A percentile compares a stretch with the other conserved stretches of the same genome.
Conservation (phyloP, 2,888 invertebrate species). For the Cryptus viduatorius region DNA sequence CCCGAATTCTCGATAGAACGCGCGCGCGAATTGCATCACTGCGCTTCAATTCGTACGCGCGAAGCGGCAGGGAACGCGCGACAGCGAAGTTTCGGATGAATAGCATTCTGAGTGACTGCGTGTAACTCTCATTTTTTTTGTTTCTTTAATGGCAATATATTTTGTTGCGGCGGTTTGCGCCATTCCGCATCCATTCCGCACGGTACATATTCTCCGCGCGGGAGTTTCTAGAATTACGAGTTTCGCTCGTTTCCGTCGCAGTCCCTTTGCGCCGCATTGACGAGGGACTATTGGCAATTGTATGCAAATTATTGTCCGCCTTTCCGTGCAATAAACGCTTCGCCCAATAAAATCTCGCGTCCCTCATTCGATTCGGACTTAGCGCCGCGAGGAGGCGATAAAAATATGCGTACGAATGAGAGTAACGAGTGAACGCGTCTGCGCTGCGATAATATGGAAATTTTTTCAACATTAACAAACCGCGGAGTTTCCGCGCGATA, state of each 20-base stretch:
- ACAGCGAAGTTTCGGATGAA: slow-evolving; percentile 4
- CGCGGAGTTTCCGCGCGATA: slow-evolving; percentile 49
- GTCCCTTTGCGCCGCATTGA: slow-evolving; percentile 41
- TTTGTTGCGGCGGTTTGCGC: not conserved
- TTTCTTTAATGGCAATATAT: not conserved
- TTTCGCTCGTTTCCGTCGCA: slow-evolving; percentile 47
- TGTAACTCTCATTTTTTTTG: not conserved
- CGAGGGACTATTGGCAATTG: slow-evolving; percentile 31
- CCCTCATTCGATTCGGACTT: slow-evolving; percentile 20
- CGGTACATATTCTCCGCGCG: not conserved
- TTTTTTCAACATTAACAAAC: slow-evolving; percentile 28
- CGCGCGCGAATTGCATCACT: not conserved
- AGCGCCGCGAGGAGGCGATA: slow-evolving; percentile 11
- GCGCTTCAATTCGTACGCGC: not conserved
- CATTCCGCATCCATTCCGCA: not conserved
- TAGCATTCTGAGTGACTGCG: slow-evolving; percentile 1
- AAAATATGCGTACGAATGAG: slow-evolving; percentile 33
- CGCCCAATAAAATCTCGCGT: slow-evolving; percentile 51
- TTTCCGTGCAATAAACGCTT: slow-evolving; percentile 38
- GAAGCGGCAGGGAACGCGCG: not conserved
- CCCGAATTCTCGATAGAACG: slow-evolving; percentile 31
- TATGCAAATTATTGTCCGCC: slow-evolving; percentile 48
- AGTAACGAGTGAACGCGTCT: slow-evolving; percentile 22
- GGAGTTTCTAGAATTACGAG: slow-evolving; percentile 32
- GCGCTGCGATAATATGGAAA: slow-evolving; percentile 30